Conservation (phyloP, 1,140 invertebrate genomes). For the Drosophila insularis region DNA sequence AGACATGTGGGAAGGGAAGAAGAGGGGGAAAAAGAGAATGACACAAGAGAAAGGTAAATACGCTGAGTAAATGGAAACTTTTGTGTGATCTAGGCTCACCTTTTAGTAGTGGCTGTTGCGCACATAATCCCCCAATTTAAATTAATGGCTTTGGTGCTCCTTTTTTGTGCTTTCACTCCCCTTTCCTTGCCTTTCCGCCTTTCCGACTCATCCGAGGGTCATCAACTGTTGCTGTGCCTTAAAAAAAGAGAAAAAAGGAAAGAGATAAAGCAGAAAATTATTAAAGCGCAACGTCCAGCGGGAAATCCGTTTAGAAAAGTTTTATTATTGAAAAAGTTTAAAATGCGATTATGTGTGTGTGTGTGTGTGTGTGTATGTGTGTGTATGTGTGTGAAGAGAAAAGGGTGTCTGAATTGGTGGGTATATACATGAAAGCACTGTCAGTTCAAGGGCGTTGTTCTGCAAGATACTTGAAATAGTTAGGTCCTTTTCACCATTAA, state of each 20-base stretch:
- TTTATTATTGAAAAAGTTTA: constrained; percentile 80
- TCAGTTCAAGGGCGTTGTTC: neutral
- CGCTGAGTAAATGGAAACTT: neutral
- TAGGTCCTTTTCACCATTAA: no score
- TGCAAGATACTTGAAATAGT: no score
- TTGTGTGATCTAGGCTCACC: constrained; percentile 30
- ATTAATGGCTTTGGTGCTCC: constrained; percentile 68
- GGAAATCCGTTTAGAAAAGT: constrained; percentile 80
- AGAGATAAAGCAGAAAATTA: constrained; percentile 62
- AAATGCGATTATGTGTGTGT: constrained; percentile 75
- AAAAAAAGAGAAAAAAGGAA: constrained; percentile 30
- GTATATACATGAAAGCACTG: neutral
- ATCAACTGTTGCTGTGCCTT: constrained; percentile 60
- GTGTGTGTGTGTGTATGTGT: constrained; percentile 4
- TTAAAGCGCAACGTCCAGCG: constrained; percentile 77
- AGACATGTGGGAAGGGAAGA: neutral
- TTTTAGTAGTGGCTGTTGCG: constrained; percentile 64
- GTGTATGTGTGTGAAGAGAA: neutral
- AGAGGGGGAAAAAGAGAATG: constrained; percentile 39
- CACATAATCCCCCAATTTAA: constrained; percentile 78
- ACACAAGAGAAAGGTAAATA: neutral
- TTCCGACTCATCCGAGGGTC: constrained; percentile 16
- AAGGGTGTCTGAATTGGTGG: constrained; percentile 13
- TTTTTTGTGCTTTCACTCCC: neutral
- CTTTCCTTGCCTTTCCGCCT: constrained; percentile 29